Conservation (phyloP, 2,888 invertebrate species). For the Agrotis segetum region DNA sequence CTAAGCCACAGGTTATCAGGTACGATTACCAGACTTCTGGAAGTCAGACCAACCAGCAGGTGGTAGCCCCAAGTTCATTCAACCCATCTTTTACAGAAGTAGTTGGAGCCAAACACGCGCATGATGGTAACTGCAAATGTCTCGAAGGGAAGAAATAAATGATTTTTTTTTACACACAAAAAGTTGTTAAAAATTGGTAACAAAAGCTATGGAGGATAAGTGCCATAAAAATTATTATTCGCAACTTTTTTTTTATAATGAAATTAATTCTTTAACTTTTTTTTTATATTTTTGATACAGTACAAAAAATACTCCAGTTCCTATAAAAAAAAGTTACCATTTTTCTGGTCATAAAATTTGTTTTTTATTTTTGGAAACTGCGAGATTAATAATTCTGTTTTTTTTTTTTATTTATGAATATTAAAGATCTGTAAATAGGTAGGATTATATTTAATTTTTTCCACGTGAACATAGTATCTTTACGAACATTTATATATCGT, state of each 20-base stretch:
- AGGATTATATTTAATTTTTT: slow-evolving; percentile 61
- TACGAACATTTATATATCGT: slow-evolving; percentile 50
- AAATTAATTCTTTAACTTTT: slow-evolving; percentile 31
- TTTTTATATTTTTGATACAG: slow-evolving; percentile 55
- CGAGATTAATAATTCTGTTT: slow-evolving; percentile 28
- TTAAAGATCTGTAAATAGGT: slow-evolving; percentile 66
- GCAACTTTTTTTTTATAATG: slow-evolving; percentile 40
- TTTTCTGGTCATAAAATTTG: slow-evolving; percentile 43
- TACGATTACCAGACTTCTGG: slow-evolving; percentile 83
- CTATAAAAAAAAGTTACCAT: slow-evolving; percentile 69
- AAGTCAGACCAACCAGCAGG: slow-evolving; percentile 82
- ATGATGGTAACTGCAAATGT: slow-evolving; percentile 84
- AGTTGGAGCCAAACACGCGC: slow-evolving; percentile 77
- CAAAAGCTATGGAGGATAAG: slow-evolving; percentile 65
- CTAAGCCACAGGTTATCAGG: slow-evolving; percentile 80
- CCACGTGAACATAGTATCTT: slow-evolving; percentile 41
- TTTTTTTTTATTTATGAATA: slow-evolving; percentile 55
- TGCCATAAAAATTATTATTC: slow-evolving; percentile 78
- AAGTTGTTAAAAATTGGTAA: slow-evolving; percentile 56
- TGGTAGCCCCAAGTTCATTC: slow-evolving; percentile 81
- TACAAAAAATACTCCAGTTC: slow-evolving; percentile 74
- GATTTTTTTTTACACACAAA: slow-evolving; percentile 12
- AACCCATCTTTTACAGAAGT: slow-evolving; percentile 81
- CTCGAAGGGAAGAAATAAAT: slow-evolving; percentile 80
- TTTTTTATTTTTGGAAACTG: slow-evolving; percentile 39